phyloP scores from a whole-genome alignment of 1,140 invertebrate genomes.

The Manduca sexta region DNA sequence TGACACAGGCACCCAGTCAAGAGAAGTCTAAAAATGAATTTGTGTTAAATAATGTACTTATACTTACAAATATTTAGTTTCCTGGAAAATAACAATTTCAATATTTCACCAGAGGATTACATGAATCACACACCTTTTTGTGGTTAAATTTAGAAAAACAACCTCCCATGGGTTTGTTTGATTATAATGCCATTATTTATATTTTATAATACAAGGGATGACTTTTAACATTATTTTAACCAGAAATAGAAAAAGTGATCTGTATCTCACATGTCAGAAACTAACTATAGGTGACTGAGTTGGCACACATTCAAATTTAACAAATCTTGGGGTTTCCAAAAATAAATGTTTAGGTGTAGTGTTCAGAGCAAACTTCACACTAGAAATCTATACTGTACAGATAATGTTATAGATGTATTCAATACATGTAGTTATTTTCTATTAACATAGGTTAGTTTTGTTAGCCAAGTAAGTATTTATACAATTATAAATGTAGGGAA shows the following conservation, averaged over 20 bases:
- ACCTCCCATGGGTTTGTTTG: slow-evolving; percentile 53
- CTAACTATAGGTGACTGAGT: slow-evolving; percentile 19
- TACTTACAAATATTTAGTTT: background rate
- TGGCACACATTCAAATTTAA: slow-evolving; percentile 53
- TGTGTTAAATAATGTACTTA: slow-evolving; percentile 1
- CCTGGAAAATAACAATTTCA: too few relatives aligned
- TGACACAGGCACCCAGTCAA: slow-evolving; percentile 71
- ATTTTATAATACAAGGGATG: background rate
- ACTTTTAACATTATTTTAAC: background rate
- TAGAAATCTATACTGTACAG: slow-evolving; percentile 11
- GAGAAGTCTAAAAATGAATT: slow-evolving; percentile 58
- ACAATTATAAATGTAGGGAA: too few relatives aligned
- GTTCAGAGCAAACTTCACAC: slow-evolving; percentile 47
- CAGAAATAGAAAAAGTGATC: background rate
- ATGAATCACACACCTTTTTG: slow-evolving; percentile 47
- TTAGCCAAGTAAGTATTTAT: too few relatives aligned
- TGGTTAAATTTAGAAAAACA: slow-evolving; percentile 62
- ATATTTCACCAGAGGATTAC: too few relatives aligned
- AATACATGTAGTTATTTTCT: background rate
- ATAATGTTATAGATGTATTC: slow-evolving; percentile 14
- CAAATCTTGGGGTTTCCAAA: slow-evolving; percentile 48
- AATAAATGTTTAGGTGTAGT: slow-evolving; percentile 36
- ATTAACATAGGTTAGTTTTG: too few relatives aligned
- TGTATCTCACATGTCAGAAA: background rate
- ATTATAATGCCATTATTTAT: slow-evolving; percentile 1